Percentiles rank a stretch among this genome's conserved stretches.
Conservation (phyloP, 2,113 vertebrate species). For the Rhombomys opimus region DNA sequence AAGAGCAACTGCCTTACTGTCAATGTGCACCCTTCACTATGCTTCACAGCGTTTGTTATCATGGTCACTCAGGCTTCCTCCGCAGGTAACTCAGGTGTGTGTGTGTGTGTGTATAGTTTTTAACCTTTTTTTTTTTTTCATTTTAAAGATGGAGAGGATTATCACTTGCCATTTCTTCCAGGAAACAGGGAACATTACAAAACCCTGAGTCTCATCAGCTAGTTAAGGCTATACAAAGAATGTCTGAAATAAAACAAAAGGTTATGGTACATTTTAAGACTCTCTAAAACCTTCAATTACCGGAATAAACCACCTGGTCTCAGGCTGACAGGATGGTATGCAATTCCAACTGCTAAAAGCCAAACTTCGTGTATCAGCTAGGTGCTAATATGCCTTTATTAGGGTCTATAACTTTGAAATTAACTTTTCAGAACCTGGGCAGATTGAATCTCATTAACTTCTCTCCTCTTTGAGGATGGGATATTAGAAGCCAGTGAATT, state of each 20-base stretch:
- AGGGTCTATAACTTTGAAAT: constrained; percentile 73
- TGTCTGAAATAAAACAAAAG: constrained; percentile 71
- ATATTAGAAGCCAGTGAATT: constrained; percentile 62
- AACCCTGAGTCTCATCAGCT: constrained; percentile 74
- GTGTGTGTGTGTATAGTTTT: background rate
- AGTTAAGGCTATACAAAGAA: constrained; percentile 74
- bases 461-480: constrained; percentile 64
- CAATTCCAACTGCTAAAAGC: constrained; percentile 69
- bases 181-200: constrained; percentile 62
- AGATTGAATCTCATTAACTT: constrained; percentile 75
- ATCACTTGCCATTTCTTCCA: constrained; percentile 60
- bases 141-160: background rate
- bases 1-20: background rate
- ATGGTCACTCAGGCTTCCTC: background rate
- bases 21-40: background rate
- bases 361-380: constrained; percentile 61
- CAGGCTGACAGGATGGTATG: constrained; percentile 70
- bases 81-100: background rate
- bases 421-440: constrained; percentile 74
- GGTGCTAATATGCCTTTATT: constrained; percentile 78
- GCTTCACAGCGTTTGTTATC: background rate
- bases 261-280: constrained; percentile 74
- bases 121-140: background rate
- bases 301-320: constrained; percentile 69
- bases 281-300: constrained; percentile 74